Conservation (phyloP, 2,797 vertebrate species). For the Hipposideros larvatus region DNA sequence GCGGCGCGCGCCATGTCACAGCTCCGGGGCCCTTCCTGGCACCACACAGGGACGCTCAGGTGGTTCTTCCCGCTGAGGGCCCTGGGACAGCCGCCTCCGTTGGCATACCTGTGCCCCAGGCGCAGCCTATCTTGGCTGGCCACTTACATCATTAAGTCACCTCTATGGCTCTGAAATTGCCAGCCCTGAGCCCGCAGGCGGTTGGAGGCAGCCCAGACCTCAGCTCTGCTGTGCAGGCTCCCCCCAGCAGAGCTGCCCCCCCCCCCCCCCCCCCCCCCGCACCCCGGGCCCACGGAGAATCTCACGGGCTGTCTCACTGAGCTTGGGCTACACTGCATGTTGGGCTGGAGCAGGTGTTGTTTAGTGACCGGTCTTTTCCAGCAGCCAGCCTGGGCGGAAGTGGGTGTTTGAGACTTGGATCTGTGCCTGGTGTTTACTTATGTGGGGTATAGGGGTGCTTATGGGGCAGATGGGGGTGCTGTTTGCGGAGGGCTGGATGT, state of each 20-base stretch:
- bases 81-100: neutral
- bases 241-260: slow-evolving; percentile 72
- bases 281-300: slow-evolving; percentile 90
- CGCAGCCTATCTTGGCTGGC: neutral
- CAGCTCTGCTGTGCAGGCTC: slow-evolving; percentile 87
- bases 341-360: slow-evolving; percentile 6
- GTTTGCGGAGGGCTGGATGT: neutral
- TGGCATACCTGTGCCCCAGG: neutral
- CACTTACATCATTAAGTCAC: slow-evolving; percentile 52
- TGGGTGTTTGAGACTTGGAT: slow-evolving; percentile 74
- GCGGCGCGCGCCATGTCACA: slow-evolving; percentile 44
- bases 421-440: neutral
- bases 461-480: fast-evolving
- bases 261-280: neutral
- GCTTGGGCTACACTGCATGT: slow-evolving; percentile 50
- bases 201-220: slow-evolving; percentile 65
- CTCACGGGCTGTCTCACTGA: slow-evolving; percentile 85
- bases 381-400: slow-evolving; percentile 64
- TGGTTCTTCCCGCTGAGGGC: neutral
- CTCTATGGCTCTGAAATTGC: slow-evolving; percentile 83
- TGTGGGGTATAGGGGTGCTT: neutral
- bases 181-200: neutral
- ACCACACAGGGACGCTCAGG: fast-evolving
- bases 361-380: slow-evolving; percentile 76
- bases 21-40: neutral